Evolutionary conservation across 2,888 invertebrate genomes (phyloP).

Genomic region (Alcis repandata): DNA sequence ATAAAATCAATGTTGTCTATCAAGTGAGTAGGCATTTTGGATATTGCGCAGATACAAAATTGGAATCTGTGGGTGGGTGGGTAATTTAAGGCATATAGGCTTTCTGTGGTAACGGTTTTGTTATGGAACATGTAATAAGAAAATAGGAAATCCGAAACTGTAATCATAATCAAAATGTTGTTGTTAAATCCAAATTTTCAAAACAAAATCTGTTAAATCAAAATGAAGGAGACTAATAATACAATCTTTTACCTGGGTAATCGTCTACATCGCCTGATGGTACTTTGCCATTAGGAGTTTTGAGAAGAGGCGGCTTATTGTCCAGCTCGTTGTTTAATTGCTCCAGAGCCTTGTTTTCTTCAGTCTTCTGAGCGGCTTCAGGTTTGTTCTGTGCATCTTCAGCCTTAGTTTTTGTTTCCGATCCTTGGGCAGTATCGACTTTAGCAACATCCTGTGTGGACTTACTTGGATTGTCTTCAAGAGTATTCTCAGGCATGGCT

Average conservation of each 20-base stretch:
- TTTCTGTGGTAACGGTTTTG: too few species aligned
- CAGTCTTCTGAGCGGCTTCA: conserved; percentile 20
- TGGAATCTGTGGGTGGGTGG: too few species aligned
- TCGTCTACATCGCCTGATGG: conserved; percentile 49
- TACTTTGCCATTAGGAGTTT: conserved; percentile 49
- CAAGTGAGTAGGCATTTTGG: too few species aligned
- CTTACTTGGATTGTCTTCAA: conserved; percentile 27
- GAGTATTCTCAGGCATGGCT: conserved; percentile 18
- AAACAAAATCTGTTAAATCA: background rate
- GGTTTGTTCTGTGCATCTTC: conserved; percentile 35
- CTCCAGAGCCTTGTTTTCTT: conserved; percentile 35
- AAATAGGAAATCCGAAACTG: too few species aligned
- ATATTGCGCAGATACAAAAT: too few species aligned
- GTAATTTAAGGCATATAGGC: too few species aligned
- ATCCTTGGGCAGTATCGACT: conserved; percentile 14
- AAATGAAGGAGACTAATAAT: background rate
- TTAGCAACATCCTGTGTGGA: conserved; percentile 17
- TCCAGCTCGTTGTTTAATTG: conserved; percentile 38
- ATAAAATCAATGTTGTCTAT: too few species aligned
- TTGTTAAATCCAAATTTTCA: too few species aligned
- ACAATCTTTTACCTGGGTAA: conserved; percentile 49
- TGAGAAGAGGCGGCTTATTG: conserved; percentile 49
- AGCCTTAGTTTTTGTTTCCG: conserved; percentile 6
- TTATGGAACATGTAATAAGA: too few species aligned
- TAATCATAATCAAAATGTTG: too few species aligned